phyloP scores from a whole-genome alignment of 2,797 vertebrate species.

The Natrix natrix region DNA sequence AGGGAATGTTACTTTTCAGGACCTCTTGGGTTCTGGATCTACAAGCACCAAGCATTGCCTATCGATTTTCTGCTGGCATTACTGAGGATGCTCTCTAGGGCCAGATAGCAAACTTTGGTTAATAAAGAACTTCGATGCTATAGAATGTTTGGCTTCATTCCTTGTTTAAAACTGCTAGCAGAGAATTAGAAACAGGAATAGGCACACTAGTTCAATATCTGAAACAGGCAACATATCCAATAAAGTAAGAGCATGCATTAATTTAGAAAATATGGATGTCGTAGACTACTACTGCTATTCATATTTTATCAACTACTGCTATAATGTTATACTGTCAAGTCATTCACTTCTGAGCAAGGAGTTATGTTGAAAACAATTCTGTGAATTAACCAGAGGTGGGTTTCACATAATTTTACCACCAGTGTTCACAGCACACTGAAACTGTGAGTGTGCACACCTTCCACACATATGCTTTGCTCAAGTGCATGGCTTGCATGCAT shows the following conservation, averaged over 20 bases:
- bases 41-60: background rate
- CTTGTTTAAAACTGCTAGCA: background rate
- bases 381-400: background rate
- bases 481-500: no score
- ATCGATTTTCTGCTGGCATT: slow-evolving; percentile 1
- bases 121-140: background rate
- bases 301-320: background rate
- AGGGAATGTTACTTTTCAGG: slow-evolving; percentile 31
- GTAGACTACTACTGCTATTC: background rate
- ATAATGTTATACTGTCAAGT: slow-evolving; percentile 3
- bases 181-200: background rate
- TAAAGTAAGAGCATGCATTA: background rate
- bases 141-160: background rate
- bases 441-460: no score
- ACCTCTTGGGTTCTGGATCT: slow-evolving; percentile 21
- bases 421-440: no score
- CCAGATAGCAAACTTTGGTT: background rate
- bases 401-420: no score
- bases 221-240: background rate
- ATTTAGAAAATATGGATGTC: background rate
- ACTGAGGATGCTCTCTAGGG: slow-evolving; percentile 13
- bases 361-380: background rate
- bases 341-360: background rate
- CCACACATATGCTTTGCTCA: no score
- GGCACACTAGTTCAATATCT: background rate